Base-by-base conservation (phyloP, 2,797 vertebrate species). In the Gallinago stenura region DNA sequence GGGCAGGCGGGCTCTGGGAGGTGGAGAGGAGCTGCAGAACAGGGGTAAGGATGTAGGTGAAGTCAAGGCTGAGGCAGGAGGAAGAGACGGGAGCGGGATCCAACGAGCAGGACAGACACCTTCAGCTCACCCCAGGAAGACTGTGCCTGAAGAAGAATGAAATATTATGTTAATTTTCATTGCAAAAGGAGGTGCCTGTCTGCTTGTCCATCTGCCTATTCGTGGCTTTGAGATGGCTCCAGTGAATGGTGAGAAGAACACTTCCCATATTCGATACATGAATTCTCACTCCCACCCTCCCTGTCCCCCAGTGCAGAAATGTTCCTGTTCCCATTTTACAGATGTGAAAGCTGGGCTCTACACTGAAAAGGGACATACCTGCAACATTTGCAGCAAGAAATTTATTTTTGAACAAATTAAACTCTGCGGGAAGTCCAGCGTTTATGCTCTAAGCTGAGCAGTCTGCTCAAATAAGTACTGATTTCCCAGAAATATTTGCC, bases 401-500 rank as follows among this genome's bases (percentile, higher is more conserved):
- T 64, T 68, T 80, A 65, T 72, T 87, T 87, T 90, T 70, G 12
- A 50, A 73, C 37, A 84, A 83, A 89, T 76, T 46, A 64, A 53
- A 13, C 31, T 95, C 65, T 91, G 54, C 8, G 31, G n/a, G 26
- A n/a, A 83, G 24, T 35, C 28, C 46, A 71, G 21, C 7, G 10
- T 53, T 88, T 69, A 75, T 46, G 72, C 46, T 58, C 26, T 86
- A 71, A 75, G 37, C 24, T 25, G 28, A 80, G 46, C 9, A 71
- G 53, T 43, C 80, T 26, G 31, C 35, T 86, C 57, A 75, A 37
- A 66, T n/a, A 89, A 94, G 50, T 65, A 65, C 53, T 45, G 61
- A 71, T 88, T 82, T 92, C 71, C 28, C 26, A 88, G 46, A 94
- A 96, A 91, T 83, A 70, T 76, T 95, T 88, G 24, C 65, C 86